Percentiles rank a stretch among this genome's conserved stretches.
These are phyloP conservation scores for Melitaea cinxia DNA, from an alignment of 1,140 invertebrate genomes.

Conservation along the genomic window DNA sequence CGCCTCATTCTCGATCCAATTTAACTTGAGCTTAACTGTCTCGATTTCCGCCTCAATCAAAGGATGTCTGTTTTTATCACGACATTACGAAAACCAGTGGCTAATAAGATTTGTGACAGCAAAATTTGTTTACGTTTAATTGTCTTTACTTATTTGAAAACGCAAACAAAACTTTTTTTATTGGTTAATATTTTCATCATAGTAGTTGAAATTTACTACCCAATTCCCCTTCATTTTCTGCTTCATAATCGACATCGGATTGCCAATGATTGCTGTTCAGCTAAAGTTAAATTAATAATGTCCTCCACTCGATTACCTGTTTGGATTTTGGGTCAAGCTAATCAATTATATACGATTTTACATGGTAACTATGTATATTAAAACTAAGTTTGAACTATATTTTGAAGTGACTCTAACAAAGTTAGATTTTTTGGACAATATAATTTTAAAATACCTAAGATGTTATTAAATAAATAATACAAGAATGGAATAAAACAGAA, in stretches of 20 bases:
- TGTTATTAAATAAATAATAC: too few relatives aligned
- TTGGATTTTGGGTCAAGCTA: slow-evolving; percentile 3
- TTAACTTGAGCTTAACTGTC: slow-evolving; percentile 25
- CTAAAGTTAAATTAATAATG: slow-evolving; percentile 8
- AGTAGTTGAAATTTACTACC: not conserved
- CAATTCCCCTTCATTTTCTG: not conserved
- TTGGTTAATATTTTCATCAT: not conserved
- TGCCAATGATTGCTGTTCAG: not conserved
- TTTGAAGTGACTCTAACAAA: too few relatives aligned
- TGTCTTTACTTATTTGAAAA: not conserved
- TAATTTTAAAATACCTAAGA: too few relatives aligned
- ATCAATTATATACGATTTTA: not conserved
- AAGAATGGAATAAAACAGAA: too few relatives aligned
- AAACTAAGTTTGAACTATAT: not conserved
- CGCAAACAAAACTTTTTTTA: not conserved
- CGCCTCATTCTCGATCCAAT: slow-evolving; percentile 24
- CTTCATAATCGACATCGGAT: slow-evolving; percentile 2
- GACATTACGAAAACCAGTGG: slow-evolving; percentile 4
- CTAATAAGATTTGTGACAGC: slow-evolving; percentile 12
- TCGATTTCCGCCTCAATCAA: slow-evolving; percentile 33
- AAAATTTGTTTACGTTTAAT: not conserved
- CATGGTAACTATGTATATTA: not conserved
- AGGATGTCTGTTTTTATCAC: slow-evolving; percentile 15
- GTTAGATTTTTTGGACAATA: too few relatives aligned
- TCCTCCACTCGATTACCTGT: slow-evolving; percentile 3